A percentile compares a stretch with the other conserved stretches of the same genome.
Evolutionary conservation across 2,113 vertebrate species (phyloP).

Genomic region (Catagonus wagneri): DNA sequence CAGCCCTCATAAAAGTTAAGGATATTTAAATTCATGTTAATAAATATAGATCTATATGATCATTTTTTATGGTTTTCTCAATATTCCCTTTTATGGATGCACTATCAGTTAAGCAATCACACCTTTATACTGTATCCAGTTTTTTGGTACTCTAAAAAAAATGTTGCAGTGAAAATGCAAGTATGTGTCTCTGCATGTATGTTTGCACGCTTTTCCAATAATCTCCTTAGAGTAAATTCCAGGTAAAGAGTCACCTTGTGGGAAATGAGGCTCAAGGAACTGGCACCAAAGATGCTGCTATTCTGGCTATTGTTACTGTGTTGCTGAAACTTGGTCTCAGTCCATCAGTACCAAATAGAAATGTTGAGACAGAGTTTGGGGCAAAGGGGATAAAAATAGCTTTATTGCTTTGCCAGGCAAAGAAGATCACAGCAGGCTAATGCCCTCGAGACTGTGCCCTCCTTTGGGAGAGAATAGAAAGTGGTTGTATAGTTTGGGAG

Average conservation of each 20-base stretch:
- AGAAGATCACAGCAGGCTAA: no score
- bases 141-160: neutral
- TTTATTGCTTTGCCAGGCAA: no score
- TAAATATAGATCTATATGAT: neutral
- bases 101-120: neutral
- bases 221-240: neutral
- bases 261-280: neutral
- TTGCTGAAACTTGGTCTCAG: no score
- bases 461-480: no score
- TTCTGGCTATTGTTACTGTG: neutral
- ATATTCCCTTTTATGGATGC: neutral
- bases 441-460: no score
- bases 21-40: constrained; percentile 16
- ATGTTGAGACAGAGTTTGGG: no score
- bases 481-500: no score
- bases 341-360: no score
- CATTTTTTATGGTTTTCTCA: neutral
- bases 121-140: neutral
- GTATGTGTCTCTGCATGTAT: neutral
- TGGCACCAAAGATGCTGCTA: neutral
- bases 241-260: neutral
- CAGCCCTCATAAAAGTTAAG: neutral
- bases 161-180: neutral
- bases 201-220: neutral
- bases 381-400: no score